phyloP scores from a whole-genome alignment of 2,888 invertebrate species.

The Caenorhabditis doughertyi region DNA sequence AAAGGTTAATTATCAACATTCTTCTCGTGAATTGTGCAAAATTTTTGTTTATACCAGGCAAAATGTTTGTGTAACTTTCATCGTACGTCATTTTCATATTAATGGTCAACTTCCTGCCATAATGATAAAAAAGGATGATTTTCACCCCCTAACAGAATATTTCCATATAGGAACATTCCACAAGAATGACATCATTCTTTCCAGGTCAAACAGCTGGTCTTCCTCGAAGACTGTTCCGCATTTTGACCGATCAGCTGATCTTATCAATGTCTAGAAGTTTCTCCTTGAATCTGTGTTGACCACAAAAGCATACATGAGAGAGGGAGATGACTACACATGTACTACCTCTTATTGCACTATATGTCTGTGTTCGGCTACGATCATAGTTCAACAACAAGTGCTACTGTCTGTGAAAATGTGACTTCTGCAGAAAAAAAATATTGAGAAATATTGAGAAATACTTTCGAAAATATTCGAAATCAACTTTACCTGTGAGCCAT shows the following conservation, averaged over 20 bases:
- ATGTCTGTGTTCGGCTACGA: constrained; percentile 11
- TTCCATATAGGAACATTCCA: background rate
- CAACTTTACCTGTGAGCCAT: no score
- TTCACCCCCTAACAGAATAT: background rate
- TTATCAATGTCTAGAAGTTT: background rate
- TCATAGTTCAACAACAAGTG: constrained; percentile 26
- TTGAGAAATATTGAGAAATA: constrained; percentile 23
- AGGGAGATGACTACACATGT: background rate
- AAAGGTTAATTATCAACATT: no score
- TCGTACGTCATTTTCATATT: no score
- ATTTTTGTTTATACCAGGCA: no score
- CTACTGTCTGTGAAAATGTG: background rate
- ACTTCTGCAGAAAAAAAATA: background rate
- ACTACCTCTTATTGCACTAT: constrained; percentile 1
- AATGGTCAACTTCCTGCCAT: no score
- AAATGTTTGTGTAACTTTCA: no score
- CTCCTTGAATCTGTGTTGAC: background rate
- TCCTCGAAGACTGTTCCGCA: background rate
- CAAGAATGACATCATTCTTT: background rate
- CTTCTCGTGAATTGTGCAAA: no score
- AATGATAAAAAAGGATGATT: no score
- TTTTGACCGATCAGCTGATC: background rate
- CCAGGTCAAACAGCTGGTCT: background rate
- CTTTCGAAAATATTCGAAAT: constrained; percentile 2
- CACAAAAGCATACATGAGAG: background rate